Evolutionary conservation across 2,888 invertebrate genomes (phyloP).

Genomic region (Rhopalosiphum nymphaeae): DNA sequence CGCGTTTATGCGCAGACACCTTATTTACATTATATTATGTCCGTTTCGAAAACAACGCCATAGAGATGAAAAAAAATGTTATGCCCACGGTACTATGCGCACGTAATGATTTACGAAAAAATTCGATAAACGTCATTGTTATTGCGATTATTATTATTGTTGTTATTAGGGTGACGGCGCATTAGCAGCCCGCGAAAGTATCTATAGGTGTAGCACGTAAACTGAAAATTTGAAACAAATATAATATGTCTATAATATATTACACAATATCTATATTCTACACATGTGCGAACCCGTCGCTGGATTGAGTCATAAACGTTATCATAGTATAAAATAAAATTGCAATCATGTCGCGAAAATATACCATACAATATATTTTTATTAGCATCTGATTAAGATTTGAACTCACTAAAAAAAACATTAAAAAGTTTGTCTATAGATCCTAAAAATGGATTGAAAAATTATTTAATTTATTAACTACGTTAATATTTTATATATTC

Average conservation of each 20-base stretch:
- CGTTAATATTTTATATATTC: not conserved
- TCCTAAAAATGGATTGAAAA: not conserved
- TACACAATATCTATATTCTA: too few species aligned
- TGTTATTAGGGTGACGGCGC: not conserved
- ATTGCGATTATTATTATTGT: not conserved
- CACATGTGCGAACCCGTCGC: not conserved
- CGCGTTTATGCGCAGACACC: slow-evolving; percentile 26
- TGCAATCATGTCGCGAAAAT: not conserved
- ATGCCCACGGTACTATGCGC: not conserved
- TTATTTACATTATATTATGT: slow-evolving; percentile 21
- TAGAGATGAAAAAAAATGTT: not conserved
- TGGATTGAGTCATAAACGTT: not conserved
- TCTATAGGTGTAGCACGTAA: not conserved
- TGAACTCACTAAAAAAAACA: not conserved
- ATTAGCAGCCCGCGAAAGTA: not conserved
- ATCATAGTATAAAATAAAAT: not conserved
- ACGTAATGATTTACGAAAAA: not conserved
- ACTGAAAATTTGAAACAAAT: not conserved
- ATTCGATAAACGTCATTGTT: not conserved
- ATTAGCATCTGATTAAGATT: not conserved
- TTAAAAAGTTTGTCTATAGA: not conserved
- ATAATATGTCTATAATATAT: not conserved
- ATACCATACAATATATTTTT: not conserved
- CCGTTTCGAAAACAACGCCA: not conserved
- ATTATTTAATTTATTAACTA: not conserved